A percentile compares a stretch with the other conserved stretches of the same genome.
These are phyloP conservation scores for Hemicordylus capensis DNA, from an alignment of 2,113 vertebrate genomes.

Conservation along the genomic window DNA sequence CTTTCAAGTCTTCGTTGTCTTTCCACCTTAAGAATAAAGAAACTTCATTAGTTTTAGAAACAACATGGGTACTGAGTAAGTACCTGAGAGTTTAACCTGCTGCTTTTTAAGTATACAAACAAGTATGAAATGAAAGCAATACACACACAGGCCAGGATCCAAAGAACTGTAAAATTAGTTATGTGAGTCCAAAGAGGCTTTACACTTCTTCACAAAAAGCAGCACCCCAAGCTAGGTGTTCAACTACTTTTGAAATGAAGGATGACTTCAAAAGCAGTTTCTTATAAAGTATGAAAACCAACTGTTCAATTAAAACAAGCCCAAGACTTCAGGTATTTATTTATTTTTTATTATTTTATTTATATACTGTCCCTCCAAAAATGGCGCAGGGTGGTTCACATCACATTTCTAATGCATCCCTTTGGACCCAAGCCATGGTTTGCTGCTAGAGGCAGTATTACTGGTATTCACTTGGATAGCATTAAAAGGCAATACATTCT, in stretches of 20 bases:
- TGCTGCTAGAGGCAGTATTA: no score
- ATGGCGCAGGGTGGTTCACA: no score
- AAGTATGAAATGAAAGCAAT: neutral
- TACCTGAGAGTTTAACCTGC: neutral
- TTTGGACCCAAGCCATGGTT: no score
- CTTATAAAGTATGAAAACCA: neutral
- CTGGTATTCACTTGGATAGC: no score
- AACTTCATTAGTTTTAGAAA: neutral
- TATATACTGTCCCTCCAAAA: no score
- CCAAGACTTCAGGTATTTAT: neutral
- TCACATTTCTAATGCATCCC: no score
- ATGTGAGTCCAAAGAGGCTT: neutral
- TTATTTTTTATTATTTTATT: neutral
- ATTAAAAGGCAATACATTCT: no score
- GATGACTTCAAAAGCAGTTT: neutral
- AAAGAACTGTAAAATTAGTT: neutral
- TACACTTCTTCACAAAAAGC: neutral
- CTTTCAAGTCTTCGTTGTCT: conserved; percentile 93
- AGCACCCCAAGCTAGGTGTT: neutral
- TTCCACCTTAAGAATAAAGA: conserved; percentile 84
- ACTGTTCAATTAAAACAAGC: neutral
- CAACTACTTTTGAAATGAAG: neutral
- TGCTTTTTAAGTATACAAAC: neutral
- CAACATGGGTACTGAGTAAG: neutral
- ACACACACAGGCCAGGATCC: neutral